A percentile compares a stretch with the other conserved stretches of the same genome.
Conservation (phyloP, 2,113 vertebrate genomes). For the Oenanthe oenanthe region DNA sequence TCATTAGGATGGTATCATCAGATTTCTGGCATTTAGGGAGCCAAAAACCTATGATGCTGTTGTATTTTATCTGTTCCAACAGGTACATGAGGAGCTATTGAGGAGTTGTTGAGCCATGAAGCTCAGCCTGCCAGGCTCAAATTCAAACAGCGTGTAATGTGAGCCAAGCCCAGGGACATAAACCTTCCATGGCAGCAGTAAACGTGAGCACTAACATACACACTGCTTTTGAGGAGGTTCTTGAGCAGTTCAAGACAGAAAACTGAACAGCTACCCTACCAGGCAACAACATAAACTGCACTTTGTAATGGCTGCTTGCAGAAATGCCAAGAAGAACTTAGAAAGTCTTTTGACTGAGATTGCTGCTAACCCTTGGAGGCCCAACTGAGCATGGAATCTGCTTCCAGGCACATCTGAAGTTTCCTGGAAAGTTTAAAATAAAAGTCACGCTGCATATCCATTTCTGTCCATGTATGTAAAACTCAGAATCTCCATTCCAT, state of each 20-base stretch:
- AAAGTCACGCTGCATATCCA: not conserved
- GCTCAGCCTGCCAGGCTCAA: not conserved
- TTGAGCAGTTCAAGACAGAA: not conserved
- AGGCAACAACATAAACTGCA: not conserved
- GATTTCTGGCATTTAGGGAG: not conserved
- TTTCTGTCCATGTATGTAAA: not conserved
- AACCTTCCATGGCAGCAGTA: not conserved
- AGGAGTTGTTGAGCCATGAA: not conserved
- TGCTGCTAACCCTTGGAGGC: not conserved
- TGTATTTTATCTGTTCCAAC: not conserved
- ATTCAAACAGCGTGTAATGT: not conserved
- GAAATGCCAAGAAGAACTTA: not conserved
- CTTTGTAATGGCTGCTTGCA: not conserved
- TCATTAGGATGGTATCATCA: not conserved
- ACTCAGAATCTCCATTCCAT: not conserved
- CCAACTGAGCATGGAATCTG: not conserved
- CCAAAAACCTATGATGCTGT: not conserved
- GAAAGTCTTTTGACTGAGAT: not conserved
- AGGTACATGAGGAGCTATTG: not conserved
- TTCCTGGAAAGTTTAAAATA: conserved; percentile 1
- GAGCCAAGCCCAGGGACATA: not conserved
- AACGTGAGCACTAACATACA: not conserved
- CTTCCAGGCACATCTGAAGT: not conserved
- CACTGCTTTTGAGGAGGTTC: not conserved
- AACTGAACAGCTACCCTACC: not conserved